Percentiles rank a stretch among this genome's conserved stretches.
Conservation (phyloP, 2,113 vertebrate genomes). For the Physeter macrocephalus region DNA sequence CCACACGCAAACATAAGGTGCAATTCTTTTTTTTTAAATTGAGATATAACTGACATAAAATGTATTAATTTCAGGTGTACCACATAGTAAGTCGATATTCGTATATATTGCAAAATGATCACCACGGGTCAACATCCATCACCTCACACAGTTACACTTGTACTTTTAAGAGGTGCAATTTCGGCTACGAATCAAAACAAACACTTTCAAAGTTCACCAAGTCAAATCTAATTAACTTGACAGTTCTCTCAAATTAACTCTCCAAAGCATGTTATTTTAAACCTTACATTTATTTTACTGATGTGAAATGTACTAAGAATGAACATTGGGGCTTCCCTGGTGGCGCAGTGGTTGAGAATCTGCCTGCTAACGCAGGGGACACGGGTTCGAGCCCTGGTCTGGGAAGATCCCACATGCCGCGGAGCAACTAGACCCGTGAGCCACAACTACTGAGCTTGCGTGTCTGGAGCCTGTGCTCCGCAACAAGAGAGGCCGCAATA, state of each 20-base stretch:
- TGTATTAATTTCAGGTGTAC: background rate
- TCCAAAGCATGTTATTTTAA: background rate
- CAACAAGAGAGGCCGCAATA: no score
- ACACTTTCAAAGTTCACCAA: background rate
- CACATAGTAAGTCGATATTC: background rate
- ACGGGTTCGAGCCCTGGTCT: no score
- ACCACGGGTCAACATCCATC: background rate
- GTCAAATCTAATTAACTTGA: background rate
- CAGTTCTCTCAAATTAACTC: background rate
- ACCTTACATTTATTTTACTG: background rate
- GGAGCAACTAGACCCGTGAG: no score
- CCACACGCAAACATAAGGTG: background rate
- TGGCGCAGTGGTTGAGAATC: no score
- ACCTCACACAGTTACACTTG: background rate
- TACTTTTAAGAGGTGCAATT: background rate
- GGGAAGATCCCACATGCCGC: no score
- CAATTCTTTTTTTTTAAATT: background rate
- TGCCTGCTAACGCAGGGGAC: no score
- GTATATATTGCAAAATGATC: background rate
- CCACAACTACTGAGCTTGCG: no score
- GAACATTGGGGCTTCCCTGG: no score
- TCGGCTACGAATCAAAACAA: background rate
- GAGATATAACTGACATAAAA: background rate
- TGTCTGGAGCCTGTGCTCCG: no score
- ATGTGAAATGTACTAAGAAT: background rate